These are phyloP conservation scores for Ancistrus triradiatus DNA, from an alignment of 2,113 vertebrate genomes.

Conservation along the genomic window DNA sequence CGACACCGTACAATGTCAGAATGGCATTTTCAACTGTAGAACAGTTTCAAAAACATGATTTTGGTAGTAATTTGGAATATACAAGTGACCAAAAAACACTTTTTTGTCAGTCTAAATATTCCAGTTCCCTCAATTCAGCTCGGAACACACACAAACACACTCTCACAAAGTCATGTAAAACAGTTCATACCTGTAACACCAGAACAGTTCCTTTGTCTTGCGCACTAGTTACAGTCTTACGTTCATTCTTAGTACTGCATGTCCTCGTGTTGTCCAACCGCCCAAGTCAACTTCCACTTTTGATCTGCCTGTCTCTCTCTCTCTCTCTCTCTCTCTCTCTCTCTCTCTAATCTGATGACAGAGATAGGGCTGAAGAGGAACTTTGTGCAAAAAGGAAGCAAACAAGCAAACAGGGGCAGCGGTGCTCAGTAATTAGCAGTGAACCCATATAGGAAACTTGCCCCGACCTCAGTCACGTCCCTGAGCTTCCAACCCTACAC, in stretches of 20 bases:
- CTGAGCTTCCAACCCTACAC: slow-evolving; percentile 16
- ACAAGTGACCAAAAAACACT: too few relatives aligned
- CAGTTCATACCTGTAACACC: not conserved
- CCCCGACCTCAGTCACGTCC: slow-evolving; percentile 25
- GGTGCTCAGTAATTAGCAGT: slow-evolving; percentile 65
- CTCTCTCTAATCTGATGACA: too few relatives aligned
- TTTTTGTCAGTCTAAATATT: too few relatives aligned
- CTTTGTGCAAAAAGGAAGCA: slow-evolving; percentile 70
- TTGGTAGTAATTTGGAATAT: too few relatives aligned
- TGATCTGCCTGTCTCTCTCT: slow-evolving; percentile 41
- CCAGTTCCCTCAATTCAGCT: too few relatives aligned
- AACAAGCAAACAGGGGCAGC: slow-evolving; percentile 63
- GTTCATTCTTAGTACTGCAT: not conserved
- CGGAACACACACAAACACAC: not conserved
- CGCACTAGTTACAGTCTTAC: too few relatives aligned
- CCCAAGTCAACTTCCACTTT: slow-evolving; percentile 22
- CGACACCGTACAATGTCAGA: too few relatives aligned
- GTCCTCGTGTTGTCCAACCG: slow-evolving; percentile 20
- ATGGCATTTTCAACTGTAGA: too few relatives aligned
- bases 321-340: slow-evolving; percentile 16
- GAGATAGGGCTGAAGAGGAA: slow-evolving; percentile 66
- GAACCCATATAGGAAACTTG: slow-evolving; percentile 28
- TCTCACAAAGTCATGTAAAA: not conserved
- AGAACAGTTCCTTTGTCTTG: too few relatives aligned
- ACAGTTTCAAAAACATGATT: too few relatives aligned